A percentile compares a stretch with the other conserved stretches of the same genome.
Conservation (phyloP, 1,140 invertebrate genomes). For the Trichonephila clavata region DNA sequence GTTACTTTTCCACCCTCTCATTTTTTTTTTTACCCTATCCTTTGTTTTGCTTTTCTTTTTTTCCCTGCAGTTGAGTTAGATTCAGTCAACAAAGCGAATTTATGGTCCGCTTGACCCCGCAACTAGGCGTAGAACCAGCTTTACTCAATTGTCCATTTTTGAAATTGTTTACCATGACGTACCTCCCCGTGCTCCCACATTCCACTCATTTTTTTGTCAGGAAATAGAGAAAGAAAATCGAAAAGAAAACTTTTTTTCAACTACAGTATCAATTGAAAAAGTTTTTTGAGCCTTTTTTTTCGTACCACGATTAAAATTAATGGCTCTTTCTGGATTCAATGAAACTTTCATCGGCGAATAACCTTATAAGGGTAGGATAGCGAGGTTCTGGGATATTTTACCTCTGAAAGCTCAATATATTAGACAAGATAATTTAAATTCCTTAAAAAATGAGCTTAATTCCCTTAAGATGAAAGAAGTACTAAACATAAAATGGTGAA, state of each 20-base stretch:
- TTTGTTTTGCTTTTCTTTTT: conserved; percentile 25
- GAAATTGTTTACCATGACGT: conserved; percentile 64
- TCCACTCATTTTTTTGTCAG: neutral
- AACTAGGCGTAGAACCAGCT: conserved; percentile 52
- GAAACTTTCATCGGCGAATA: conserved; percentile 37
- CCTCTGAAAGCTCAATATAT: neutral
- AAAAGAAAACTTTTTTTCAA: neutral
- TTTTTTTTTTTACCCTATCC: neutral
- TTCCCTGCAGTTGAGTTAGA: conserved; percentile 48
- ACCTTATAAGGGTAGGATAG: neutral
- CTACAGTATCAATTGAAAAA: conserved; percentile 32
- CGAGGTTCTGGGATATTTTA: neutral
- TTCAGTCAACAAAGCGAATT: conserved; percentile 71
- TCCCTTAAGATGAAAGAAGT: too few relatives aligned
- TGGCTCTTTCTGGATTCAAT: conserved; percentile 42
- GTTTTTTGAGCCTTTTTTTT: neutral
- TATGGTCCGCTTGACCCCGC: conserved; percentile 65
- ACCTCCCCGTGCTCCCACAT: neutral
- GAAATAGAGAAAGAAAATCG: conserved; percentile 26
- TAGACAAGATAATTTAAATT: neutral
- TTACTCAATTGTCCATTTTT: conserved; percentile 69
- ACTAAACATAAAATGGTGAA: too few relatives aligned
- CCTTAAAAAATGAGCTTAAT: neutral
- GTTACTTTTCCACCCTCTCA: conserved; percentile 2
- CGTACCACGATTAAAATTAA: conserved; percentile 55